These are phyloP conservation scores for Caracal caracal DNA, from an alignment of 2,113 vertebrate genomes.

Conservation along the genomic window DNA sequence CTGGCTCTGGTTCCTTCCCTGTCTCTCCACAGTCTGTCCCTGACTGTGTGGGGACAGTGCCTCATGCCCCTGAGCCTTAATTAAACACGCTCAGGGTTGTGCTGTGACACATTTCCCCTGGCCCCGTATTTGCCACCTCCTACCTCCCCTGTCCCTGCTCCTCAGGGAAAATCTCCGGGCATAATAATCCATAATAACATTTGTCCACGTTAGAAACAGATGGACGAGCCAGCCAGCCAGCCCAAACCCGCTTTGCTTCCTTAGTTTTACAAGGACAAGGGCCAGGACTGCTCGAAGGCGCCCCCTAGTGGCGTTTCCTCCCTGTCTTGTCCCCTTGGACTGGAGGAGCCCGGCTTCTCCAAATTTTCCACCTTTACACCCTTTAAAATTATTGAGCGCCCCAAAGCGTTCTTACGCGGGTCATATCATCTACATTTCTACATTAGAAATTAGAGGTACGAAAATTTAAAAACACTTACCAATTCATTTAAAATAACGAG, in stretches of 20 bases:
- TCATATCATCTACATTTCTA: neutral
- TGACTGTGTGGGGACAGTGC: neutral
- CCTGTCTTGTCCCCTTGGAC: rapidly evolving
- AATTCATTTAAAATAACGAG: neutral
- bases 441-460: neutral
- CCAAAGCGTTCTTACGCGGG: neutral
- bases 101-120: neutral
- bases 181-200: neutral
- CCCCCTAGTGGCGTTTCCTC: constrained; percentile 41
- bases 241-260: neutral
- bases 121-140: neutral
- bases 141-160: neutral
- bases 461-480: neutral
- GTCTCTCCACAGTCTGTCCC: neutral
- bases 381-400: neutral
- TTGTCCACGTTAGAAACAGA: neutral
- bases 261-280: neutral
- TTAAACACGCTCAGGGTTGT: neutral
- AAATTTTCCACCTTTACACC: neutral
- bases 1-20: neutral
- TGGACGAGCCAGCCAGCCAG: neutral
- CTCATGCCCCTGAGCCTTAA: neutral
- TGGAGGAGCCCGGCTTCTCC: neutral
- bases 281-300: neutral
- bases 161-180: neutral